phyloP scores from a whole-genome alignment of 1,140 invertebrate species.

The Aethina tumida region DNA sequence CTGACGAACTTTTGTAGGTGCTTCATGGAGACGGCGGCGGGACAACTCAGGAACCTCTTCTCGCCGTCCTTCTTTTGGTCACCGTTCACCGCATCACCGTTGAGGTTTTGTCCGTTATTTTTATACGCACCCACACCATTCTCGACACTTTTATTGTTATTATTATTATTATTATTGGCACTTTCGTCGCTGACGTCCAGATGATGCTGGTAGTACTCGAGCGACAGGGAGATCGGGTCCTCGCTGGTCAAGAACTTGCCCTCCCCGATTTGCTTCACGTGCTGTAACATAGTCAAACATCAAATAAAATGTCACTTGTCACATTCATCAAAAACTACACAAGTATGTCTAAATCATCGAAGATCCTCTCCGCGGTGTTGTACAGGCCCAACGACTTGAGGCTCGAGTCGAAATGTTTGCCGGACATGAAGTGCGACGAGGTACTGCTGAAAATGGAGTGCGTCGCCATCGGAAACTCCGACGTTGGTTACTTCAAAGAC shows the following conservation, averaged over 20 bases:
- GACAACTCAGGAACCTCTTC: constrained; percentile 55
- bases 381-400: no score
- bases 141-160: constrained; percentile 10
- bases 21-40: constrained; percentile 55
- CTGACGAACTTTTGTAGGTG: constrained; percentile 65
- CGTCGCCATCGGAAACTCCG: no score
- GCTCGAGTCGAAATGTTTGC: no score
- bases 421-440: no score
- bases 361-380: no score
- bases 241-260: constrained; percentile 52
- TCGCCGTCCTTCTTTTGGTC: constrained; percentile 16
- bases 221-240: constrained; percentile 79
- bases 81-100: constrained; percentile 10
- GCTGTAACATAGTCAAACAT: no score
- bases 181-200: constrained; percentile 21
- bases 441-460: no score
- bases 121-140: constrained; percentile 10
- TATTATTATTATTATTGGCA: constrained; percentile 7
- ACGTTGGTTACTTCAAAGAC: no score
- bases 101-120: constrained; percentile 13
- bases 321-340: no score
- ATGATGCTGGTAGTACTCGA: constrained; percentile 49
- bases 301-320: no score
- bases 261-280: no score
- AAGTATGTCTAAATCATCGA: no score